Evolutionary conservation across 2,113 vertebrate genomes (phyloP), one percentile per base, ranked within the genome.

Genomic region (Rhodinocichla rosea): DNA sequence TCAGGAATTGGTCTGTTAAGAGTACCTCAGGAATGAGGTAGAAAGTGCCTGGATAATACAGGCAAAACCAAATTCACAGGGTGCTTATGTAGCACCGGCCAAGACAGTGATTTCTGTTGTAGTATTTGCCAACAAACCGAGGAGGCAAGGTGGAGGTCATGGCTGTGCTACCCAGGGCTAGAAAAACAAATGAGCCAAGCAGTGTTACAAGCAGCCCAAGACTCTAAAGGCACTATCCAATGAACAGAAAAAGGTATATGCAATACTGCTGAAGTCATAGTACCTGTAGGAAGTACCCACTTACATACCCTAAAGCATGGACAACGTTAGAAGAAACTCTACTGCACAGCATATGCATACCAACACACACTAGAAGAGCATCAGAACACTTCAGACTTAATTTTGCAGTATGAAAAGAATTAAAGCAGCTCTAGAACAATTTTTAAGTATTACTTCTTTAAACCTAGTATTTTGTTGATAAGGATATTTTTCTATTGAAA

Each of bases 91-190:
- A 56, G 60, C n/a, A 40, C 6, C n/a, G 45, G 62, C 45, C 37
- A 45, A 49, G 11, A 71, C 28, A 21, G 12, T 32, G 20, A 40
- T 44, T 64, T 83, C 63, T 69, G 28, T 5, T 56, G 21, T 16
- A 42, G 39, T 40, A 62, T 62, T 35, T 81, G 68, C 83, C 68
- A 92, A 11, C 45, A 65, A 77, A 65, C 16, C 0, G 0, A 80
- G 56, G 13, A 68, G 40, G n/a, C 47, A 60, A 44, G 50, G 24
- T 11, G 12, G 78, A 80, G 55, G 52, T 81, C 52, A 47, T 0
- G 4, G 47, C n/a, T 2, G 1, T 0, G 0, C 40, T 53, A 20
- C 9, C 6, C 1, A 3, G 33, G 15, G n/a, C 42, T 40, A 33
- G n/a, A 65, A 59, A 69, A 82, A 59, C 24, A 45, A 23, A 62